Conservation (phyloP, 2,888 invertebrate species). For the Archaeoteleia sp. region DNA sequence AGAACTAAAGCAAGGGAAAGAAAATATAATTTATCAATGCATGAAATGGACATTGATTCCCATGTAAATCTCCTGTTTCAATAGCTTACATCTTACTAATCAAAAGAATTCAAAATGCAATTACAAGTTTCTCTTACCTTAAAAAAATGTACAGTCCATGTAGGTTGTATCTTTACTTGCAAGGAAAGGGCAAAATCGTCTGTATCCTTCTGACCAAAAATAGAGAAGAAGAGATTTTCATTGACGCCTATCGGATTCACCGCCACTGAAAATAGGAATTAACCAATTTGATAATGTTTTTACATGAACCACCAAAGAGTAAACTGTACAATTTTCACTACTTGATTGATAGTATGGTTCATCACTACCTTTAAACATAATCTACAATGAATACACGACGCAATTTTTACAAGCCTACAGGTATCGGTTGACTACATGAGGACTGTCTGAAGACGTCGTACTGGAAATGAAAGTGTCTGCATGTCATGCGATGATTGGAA, state of each 20-base stretch:
- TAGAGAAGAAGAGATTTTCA: constrained; percentile 98
- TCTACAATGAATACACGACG: constrained; percentile 9
- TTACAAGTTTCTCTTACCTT: no score
- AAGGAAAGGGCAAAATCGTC: constrained; percentile 77
- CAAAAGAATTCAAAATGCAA: no score
- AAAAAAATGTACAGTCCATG: constrained; percentile 90
- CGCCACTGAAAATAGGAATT: constrained; percentile 82
- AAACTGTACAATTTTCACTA: background rate
- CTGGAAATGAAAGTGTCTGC: constrained; percentile 7
- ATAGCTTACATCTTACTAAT: no score
- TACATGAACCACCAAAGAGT: background rate
- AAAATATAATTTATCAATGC: no score
- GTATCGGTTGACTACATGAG: constrained; percentile 9
- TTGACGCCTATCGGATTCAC: constrained; percentile 94
- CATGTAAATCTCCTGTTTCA: no score
- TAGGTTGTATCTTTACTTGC: constrained; percentile 79
- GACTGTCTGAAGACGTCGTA: background rate
- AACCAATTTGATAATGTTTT: constrained; percentile 9
- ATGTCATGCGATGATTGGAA: constrained; percentile 41
- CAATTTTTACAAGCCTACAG: constrained; percentile 37
- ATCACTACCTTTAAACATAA: constrained; percentile 40
- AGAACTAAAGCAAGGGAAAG: no score
- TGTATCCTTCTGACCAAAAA: constrained; percentile 95
- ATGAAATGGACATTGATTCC: no score
- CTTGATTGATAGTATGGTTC: background rate